Conservation (phyloP, 1,140 invertebrate species). For the Ceratoteleas bidentatus region DNA sequence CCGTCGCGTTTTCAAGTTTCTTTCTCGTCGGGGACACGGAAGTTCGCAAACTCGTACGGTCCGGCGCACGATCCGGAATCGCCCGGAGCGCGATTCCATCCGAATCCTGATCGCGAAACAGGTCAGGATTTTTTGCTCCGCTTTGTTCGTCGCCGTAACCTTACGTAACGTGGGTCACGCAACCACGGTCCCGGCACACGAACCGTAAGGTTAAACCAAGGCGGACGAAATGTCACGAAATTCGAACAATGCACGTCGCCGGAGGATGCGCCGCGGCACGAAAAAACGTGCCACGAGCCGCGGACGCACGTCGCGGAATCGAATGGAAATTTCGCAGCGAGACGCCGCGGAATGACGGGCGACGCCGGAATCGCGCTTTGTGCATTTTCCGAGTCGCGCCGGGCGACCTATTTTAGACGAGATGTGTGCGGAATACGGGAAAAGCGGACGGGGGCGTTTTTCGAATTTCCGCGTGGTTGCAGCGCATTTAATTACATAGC, state of each 20-base stretch:
- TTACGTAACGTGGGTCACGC: constrained; percentile 67
- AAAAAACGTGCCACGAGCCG: constrained; percentile 59
- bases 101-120: constrained; percentile 55
- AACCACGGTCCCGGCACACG: constrained; percentile 60
- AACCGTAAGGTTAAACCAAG: constrained; percentile 68
- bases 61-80: constrained; percentile 48
- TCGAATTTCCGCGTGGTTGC: too few relatives aligned
- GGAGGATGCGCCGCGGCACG: constrained; percentile 21
- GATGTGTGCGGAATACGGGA: too few relatives aligned
- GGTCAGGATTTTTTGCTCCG: constrained; percentile 58
- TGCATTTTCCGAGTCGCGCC: too few relatives aligned
- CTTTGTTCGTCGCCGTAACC: constrained; percentile 41
- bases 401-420: too few relatives aligned
- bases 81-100: constrained; percentile 40
- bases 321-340: constrained; percentile 18
- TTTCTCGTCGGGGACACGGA: constrained; percentile 30
- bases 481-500: too few relatives aligned
- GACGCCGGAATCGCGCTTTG: too few relatives aligned
- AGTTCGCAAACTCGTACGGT: constrained; percentile 47
- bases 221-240: constrained; percentile 70
- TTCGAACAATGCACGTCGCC: constrained; percentile 61
- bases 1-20: constrained; percentile 30
- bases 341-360: too few relatives aligned
- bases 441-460: too few relatives aligned
- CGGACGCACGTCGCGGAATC: constrained; percentile 35